phyloP scores from a whole-genome alignment of 2,113 vertebrate species.

The Telmatochromis sp. region DNA sequence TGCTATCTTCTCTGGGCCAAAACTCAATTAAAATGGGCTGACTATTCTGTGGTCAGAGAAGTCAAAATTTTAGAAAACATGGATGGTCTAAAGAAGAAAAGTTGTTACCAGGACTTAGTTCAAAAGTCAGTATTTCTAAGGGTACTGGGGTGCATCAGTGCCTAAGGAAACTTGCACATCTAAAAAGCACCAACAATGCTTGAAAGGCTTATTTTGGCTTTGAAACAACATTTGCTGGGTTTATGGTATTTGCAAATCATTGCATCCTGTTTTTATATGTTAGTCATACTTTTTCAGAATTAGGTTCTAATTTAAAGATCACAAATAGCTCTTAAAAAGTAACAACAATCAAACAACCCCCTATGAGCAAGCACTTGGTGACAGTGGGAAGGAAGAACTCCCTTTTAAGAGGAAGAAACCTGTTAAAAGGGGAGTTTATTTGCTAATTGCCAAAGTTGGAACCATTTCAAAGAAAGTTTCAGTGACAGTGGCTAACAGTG shows the following conservation, averaged over 20 bases:
- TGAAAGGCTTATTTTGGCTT: not conserved
- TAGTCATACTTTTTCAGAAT: not conserved
- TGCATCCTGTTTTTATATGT: not conserved
- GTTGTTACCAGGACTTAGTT: not conserved
- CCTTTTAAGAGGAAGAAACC: not conserved
- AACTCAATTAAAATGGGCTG: not conserved
- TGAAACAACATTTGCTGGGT: not conserved
- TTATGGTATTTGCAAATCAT: not conserved
- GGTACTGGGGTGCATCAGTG: not conserved
- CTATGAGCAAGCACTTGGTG: not conserved
- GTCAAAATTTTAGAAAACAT: not conserved
- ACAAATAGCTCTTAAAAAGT: not conserved
- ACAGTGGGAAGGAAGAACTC: not conserved
- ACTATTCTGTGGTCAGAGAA: not conserved
- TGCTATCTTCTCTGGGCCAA: not conserved
- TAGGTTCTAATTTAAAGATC: not conserved
- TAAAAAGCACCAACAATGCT: not conserved
- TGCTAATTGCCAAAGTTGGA: rapidly evolving
- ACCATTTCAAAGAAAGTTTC: not conserved
- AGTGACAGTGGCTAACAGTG: not conserved
- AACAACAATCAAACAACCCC: not conserved
- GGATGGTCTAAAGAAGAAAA: not conserved
- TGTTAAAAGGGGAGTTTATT: not conserved
- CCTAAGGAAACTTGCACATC: not conserved
- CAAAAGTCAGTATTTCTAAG: not conserved